Evolutionary conservation across 2,113 vertebrate genomes (phyloP).

Genomic region (Dicerorhinus sumatrensis): DNA sequence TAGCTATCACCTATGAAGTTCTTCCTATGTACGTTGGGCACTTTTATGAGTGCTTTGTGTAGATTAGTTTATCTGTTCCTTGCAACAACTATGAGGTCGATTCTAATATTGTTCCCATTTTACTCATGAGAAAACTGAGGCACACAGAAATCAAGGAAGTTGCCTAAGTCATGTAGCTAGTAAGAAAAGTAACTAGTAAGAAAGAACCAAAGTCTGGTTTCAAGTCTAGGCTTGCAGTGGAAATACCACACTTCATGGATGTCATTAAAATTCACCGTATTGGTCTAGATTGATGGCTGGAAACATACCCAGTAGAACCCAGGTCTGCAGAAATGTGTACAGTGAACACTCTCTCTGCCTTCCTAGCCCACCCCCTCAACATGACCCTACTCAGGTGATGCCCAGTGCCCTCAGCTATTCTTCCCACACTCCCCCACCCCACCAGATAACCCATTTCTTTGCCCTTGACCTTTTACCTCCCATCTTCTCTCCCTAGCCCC

Average conservation of each 20-base stretch:
- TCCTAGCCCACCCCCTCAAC: not conserved
- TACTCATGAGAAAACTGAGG: not conserved
- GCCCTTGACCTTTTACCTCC: too few relatives aligned
- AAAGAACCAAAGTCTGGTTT: not conserved
- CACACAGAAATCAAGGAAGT: not conserved
- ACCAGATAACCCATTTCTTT: too few relatives aligned
- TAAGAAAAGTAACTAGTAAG: too few relatives aligned
- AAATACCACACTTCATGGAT: not conserved
- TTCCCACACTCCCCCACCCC: too few relatives aligned
- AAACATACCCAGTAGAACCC: fast-evolving
- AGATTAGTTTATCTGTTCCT: not conserved
- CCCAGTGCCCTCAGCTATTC: too few relatives aligned
- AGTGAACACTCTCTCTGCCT: fast-evolving
- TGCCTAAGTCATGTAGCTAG: not conserved
- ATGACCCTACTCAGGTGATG: fast-evolving
- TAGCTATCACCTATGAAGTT: not conserved
- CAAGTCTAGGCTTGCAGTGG: not conserved
- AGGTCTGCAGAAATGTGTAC: fast-evolving
- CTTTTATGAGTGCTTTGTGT: not conserved
- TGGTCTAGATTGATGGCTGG: not conserved
- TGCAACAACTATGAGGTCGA: not conserved
- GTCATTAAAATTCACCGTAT: not conserved
- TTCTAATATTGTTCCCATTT: not conserved
- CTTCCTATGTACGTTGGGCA: fast-evolving
- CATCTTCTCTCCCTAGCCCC: not conserved